phyloP scores from a whole-genome alignment of 2,888 invertebrate genomes.

The Strigamia crassipes region DNA sequence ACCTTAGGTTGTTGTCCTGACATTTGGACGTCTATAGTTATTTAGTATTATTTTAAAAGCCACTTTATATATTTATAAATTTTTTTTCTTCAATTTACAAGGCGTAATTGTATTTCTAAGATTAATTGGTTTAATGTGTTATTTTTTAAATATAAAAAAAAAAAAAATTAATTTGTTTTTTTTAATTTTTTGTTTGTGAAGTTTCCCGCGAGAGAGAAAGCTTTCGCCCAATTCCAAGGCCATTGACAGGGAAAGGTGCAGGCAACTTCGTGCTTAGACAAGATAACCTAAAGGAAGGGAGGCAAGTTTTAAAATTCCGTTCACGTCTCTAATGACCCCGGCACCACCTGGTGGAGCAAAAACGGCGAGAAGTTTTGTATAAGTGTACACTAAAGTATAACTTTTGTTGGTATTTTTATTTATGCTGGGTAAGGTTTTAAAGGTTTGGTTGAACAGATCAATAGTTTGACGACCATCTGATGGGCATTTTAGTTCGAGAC shows the following conservation, averaged over 20 bases:
- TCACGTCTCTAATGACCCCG: slow-evolving; percentile 23
- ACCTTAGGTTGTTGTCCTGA: not conserved
- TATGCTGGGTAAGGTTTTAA: not conserved
- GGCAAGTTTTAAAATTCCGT: slow-evolving; percentile 2
- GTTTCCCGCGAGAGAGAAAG: slow-evolving; percentile 27
- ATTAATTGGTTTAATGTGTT: slow-evolving; percentile 11
- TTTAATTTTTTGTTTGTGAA: slow-evolving; percentile 31
- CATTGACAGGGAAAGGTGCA: slow-evolving; percentile 34
- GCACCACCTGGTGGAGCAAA: slow-evolving; percentile 26
- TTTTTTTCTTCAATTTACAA: not conserved
- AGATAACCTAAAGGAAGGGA: slow-evolving; percentile 19
- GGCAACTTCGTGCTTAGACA: slow-evolving; percentile 31
- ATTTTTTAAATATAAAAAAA: not conserved
- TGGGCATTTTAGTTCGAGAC: slow-evolving; percentile 2
- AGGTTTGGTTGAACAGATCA: not conserved
- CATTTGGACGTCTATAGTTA: slow-evolving; percentile 1
- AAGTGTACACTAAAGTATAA: not conserved
- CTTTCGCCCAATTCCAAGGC: slow-evolving; percentile 27
- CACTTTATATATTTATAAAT: not conserved
- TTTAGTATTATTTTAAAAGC: not conserved
- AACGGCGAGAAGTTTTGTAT: slow-evolving; percentile 12
- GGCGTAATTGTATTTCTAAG: not conserved
- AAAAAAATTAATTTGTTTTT: slow-evolving; percentile 4
- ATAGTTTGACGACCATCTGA: slow-evolving; percentile 7
- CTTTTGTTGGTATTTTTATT: not conserved